Base-by-base conservation (phyloP, 2,888 invertebrate genomes). In the Scrobipalpa atriplicella region DNA sequence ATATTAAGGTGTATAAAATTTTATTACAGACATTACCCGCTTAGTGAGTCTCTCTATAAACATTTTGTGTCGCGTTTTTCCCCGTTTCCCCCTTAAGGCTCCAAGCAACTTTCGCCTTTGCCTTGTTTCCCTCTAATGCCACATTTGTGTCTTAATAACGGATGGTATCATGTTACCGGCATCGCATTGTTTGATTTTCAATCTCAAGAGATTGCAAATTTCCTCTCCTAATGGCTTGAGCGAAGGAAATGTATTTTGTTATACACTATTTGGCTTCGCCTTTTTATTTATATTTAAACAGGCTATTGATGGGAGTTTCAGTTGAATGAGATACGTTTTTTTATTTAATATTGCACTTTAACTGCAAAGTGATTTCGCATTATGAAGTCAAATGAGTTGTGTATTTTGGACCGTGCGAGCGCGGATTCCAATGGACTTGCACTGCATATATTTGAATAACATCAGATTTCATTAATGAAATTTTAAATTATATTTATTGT, bases 1-100 rank as follows among this genome's bases (percentile, higher is more conserved):
- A 91, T 91, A 91, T 90, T 89, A 89, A 87, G 88, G 88, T 85
- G 85, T 86, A 89, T 91, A 89, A 92, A 91, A 92, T 91, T 90
- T 92, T 92, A 91, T 92, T 89, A 90, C 82, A 75, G 77, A 74
- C 88, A 84, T 88, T 87, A 91, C 88, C 87, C 86, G 86, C 86
- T 87, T 87, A 83, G 84, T 78, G 81, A 82, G 83, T 81, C 84
- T 78, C 78, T 82, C 81, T 87, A 86, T 86, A 90, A 89, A 90
- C 86, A 90, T 88, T 87, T 86, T 85, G 79, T 85, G 84, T 85
- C 83, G 81, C 80, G 75, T 79, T 77, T 74, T 76, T 79, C 82
- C 81, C 80, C 80, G 75, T 78, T 77, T 73, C 76, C 82, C 81
- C 81, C 78, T 75, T 68, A 67, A 60, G 72, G 60, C 54, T 51